Conservation (phyloP, 1,140 invertebrate genomes). For the Trichonephila clavata region DNA sequence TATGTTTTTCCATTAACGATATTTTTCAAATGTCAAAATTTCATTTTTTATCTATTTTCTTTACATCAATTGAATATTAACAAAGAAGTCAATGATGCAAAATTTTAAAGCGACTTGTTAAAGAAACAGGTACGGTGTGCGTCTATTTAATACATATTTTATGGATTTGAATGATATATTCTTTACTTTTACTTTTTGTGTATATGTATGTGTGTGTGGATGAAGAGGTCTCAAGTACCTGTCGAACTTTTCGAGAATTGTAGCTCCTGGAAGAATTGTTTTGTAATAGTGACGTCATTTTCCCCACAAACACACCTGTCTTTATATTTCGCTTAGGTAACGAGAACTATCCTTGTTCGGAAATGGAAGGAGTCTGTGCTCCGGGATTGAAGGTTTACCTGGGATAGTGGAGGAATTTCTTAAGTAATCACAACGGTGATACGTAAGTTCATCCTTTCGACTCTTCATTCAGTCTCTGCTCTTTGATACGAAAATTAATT, state of each 20-base stretch:
- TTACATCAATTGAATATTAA: no score
- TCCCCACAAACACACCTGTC: constrained; percentile 44
- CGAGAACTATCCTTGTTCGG: neutral
- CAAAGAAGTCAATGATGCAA: no score
- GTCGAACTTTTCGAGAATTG: constrained; percentile 32
- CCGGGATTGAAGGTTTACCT: neutral
- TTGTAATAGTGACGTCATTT: constrained; percentile 37
- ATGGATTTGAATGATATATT: neutral
- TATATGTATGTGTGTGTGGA: no score
- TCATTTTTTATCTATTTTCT: no score
- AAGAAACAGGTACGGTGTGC: no score
- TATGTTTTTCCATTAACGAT: no score
- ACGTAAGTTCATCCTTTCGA: neutral
- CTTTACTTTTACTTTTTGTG: neutral
- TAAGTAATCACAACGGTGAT: neutral
- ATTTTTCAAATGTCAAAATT: no score
- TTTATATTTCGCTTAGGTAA: neutral
- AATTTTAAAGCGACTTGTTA: no score
- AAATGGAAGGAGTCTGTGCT: neutral
- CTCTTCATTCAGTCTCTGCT: neutral
- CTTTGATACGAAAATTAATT: neutral
- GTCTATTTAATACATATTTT: no score
- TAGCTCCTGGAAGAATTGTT: neutral
- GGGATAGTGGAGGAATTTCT: neutral
- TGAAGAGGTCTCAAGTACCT: neutral